Conservation (phyloP, 2,113 vertebrate species). For the Ranitomeya variabilis region DNA sequence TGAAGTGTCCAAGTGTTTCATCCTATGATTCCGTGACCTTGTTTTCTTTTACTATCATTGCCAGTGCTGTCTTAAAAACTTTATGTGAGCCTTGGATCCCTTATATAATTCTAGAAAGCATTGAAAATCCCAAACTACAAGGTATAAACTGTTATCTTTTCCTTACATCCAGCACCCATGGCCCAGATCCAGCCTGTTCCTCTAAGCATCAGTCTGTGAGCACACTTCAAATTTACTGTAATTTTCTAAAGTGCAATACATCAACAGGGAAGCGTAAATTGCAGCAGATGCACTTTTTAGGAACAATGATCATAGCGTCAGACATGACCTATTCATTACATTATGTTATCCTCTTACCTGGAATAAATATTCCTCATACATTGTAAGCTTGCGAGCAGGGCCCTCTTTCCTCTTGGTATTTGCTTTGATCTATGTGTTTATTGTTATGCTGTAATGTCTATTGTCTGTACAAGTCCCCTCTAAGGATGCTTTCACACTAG, state of each 20-base stretch:
- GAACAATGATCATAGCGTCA: neutral
- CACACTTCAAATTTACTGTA: slow-evolving; percentile 41
- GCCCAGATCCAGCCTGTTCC: slow-evolving; percentile 19
- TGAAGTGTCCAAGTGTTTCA: neutral
- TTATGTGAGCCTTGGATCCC: neutral
- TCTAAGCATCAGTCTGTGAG: slow-evolving; percentile 33
- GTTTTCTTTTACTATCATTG: slow-evolving; percentile 7
- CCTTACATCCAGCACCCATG: neutral
- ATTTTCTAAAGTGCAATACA: slow-evolving; percentile 46
- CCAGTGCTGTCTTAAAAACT: neutral
- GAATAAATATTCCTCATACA: too few species aligned
- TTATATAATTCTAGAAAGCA: neutral
- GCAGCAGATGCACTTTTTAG: slow-evolving; percentile 8
- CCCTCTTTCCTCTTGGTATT: too few species aligned
- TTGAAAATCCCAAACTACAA: slow-evolving; percentile 7
- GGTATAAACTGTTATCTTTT: neutral
- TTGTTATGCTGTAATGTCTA: too few species aligned
- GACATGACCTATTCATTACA: neutral
- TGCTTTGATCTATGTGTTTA: too few species aligned
- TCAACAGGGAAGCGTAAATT: neutral
- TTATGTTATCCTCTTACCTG: neutral
- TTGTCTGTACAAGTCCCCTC: too few species aligned
- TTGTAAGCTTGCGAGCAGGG: too few species aligned
- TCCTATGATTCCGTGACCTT: neutral
- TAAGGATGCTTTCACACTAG: too few species aligned